Evolutionary conservation across 1,140 invertebrate species (phyloP), one percentile per base, ranked within the genome.

Genomic region (Neotoxoptera formosana): DNA sequence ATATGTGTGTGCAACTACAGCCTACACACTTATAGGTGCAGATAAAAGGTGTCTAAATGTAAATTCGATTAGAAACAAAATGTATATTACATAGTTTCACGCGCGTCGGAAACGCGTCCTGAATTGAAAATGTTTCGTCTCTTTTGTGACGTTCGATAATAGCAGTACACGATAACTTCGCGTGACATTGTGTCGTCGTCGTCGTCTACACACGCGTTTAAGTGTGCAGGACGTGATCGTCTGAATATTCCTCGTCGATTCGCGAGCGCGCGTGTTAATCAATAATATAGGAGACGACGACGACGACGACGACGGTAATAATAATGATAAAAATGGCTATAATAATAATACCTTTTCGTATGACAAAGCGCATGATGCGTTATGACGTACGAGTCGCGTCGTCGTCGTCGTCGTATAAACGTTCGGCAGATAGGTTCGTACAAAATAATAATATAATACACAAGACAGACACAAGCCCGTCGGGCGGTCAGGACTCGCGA

Each of bases 21-120:
- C 0, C 3, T 53, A 53, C 21, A 53, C 51, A n/a, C n/a, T n/a
- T 7, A n/a, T 67, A 67, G 25, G 25, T 60, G 3, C 30, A n/a
- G 17, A 67, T 76, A 34, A 76, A 76, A 76, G 4, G 30, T 76
- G 14, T 76, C n/a, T 76, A n/a, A n/a, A 76, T 76, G 60, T 76
- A n/a, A 76, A 76, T n/a, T 34, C 14, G 60, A 76, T 76, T 76
- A 76, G 60, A 76, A n/a, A 76, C n/a, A n/a, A 76, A 76, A 76
- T 34, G 17, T n/a, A n/a, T n/a, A 76, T n/a, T n/a, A n/a, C n/a
- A n/a, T 76, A 76, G 60, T n/a, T n/a, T 76, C n/a, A 67, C 30
- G 60, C 30, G 60, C 17, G 14, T 67, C n/a, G n/a, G n/a, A 34
- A 76, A 76, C 60, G 60, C 30, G n/a, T 76, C 0, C 14, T n/a